These are phyloP conservation scores for Chorisops tibialis DNA, from an alignment of 2,888 invertebrate genomes.

Conservation along the genomic window DNA sequence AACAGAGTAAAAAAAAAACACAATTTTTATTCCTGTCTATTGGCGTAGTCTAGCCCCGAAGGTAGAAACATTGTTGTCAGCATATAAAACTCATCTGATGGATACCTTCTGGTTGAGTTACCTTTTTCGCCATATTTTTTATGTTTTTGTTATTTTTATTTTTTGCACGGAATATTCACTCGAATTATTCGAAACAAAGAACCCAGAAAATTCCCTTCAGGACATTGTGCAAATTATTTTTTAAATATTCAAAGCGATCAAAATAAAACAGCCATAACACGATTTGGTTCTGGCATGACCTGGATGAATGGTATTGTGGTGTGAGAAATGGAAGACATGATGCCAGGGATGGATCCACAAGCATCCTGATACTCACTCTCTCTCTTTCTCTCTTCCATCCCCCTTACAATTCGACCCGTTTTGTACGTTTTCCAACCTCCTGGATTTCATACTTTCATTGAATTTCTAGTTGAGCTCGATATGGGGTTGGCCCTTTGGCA, in stretches of 20 bases:
- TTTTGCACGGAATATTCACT: background rate
- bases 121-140: no score
- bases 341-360: background rate
- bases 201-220: slow-evolving; percentile 5
- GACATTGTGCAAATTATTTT: slow-evolving; percentile 37
- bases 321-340: background rate
- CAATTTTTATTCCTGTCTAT: no score
- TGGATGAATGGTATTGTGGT: background rate
- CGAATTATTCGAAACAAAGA: slow-evolving; percentile 12
- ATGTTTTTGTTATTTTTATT: no score
- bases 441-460: background rate
- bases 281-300: background rate
- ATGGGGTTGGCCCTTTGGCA: slow-evolving; percentile 16
- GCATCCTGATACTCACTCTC: no score
- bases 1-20: no score
- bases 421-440: no score
- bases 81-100: slow-evolving; percentile 1
- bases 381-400: no score
- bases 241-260: slow-evolving; percentile 39
- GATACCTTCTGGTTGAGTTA: background rate
- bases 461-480: background rate
- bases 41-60: no score
- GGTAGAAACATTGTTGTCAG: no score
- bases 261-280: slow-evolving; percentile 29
- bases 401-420: no score